Evolutionary conservation across 2,113 vertebrate genomes (phyloP), one percentile per base, ranked within the genome.

Genomic region (Mastomys coucha): DNA sequence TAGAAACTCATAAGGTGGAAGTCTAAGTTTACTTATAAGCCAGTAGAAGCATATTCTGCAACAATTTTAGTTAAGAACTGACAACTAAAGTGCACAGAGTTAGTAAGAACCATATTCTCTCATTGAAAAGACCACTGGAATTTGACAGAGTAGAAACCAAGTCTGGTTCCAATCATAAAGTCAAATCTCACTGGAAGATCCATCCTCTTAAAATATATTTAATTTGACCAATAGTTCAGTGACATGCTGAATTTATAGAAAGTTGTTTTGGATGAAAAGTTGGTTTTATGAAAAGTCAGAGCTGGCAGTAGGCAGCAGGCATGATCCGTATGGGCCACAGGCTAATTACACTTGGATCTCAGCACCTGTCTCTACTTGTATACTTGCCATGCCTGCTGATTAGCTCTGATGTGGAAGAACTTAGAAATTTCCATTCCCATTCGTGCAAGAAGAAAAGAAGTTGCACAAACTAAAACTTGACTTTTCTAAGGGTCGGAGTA

Each of bases 21-120:
- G 53, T 7, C 12, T 67, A 94, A 0, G 63, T 53, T 75, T 81
- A 87, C 63, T 0, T 10, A 93, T 94, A 97, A 89, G 51, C 9
- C 73, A 96, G 51, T 93, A 53, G 77, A 97, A 94, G 86, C 39
- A 45, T 89, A 39, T 63, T 94, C 39, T 67, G 84, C 93, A 93
- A n/a, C 88, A 63, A 77, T 78, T 92, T 70, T 73, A 70, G 81
- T 95, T n/a, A 45, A 53, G 77, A 65, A 90, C 91, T 36, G 24
- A 24, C 7, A 39, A 70, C 78, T 96, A 91, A 5, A 91, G 75
- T 85, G 33, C 45, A 86, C 92, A 95, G 69, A 92, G 63, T 56
- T 76, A 82, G n/a, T 49, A 49, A 92, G 88, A 93, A 93, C 82
- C 2, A 1, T n/a, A 65, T 82, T 89, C 67, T 88, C 42, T 33